phyloP scores from a whole-genome alignment of 2,888 invertebrate genomes.

The Chloroclysta siterata region DNA sequence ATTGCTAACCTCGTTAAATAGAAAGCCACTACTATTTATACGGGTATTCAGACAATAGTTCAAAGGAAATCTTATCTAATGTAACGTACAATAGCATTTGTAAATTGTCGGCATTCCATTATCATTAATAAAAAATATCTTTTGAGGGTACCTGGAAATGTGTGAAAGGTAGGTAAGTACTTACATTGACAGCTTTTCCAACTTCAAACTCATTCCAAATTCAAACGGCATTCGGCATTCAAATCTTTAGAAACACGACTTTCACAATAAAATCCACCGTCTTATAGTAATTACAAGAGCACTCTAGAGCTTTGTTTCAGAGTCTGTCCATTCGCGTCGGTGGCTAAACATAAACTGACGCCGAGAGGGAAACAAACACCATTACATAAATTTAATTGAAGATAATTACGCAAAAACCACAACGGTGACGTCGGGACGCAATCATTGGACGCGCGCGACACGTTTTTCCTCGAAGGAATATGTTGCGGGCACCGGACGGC shows the following conservation, averaged over 20 bases:
- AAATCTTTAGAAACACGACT: slow-evolving; percentile 12
- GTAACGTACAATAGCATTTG: slow-evolving; percentile 27
- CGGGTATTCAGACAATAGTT: slow-evolving; percentile 45
- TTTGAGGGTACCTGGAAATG: slow-evolving; percentile 16
- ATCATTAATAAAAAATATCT: neutral
- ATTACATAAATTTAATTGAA: slow-evolving; percentile 75
- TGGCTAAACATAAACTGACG: slow-evolving; percentile 61
- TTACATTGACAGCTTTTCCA: slow-evolving; percentile 33
- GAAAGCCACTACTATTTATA: slow-evolving; percentile 41
- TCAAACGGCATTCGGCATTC: neutral
- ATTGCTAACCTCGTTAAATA: slow-evolving; percentile 26
- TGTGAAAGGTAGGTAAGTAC: slow-evolving; percentile 11
- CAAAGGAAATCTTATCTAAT: slow-evolving; percentile 32
- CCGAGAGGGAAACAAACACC: slow-evolving; percentile 63
- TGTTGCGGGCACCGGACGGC: slow-evolving; percentile 37
- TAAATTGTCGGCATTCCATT: neutral
- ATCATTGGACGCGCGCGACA: slow-evolving; percentile 50
- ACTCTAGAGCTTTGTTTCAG: slow-evolving; percentile 10
- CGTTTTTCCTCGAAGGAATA: slow-evolving; percentile 54
- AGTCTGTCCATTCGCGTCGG: slow-evolving; percentile 43
- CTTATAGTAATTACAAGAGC: slow-evolving; percentile 13
- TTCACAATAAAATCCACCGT: slow-evolving; percentile 9
- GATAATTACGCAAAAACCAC: slow-evolving; percentile 73
- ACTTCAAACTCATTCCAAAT: slow-evolving; percentile 12
- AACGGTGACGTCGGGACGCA: slow-evolving; percentile 60